Evolutionary conservation across 1,140 invertebrate species (phyloP), one percentile per base, ranked within the genome.

Genomic region (Euura lappo): DNA sequence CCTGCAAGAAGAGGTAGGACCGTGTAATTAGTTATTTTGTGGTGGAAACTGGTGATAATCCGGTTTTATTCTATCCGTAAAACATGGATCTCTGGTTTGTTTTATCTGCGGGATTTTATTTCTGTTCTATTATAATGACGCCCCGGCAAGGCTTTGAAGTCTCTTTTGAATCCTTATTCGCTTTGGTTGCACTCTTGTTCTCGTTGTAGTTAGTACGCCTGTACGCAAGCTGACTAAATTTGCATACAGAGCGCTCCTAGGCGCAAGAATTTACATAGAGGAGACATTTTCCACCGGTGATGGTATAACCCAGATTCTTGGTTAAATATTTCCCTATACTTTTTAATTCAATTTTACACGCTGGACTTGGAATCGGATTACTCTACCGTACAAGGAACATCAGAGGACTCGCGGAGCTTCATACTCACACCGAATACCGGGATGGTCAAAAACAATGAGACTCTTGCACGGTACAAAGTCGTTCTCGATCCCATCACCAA

Each of bases 1-100:
- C 78, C 85, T 85, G 74, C 13, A 82, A 80, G 68, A 28, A 3
- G 80, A 81, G 7, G 79, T 72, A 45, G 5, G 81, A 83, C 28
- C 28, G 28, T 28, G 28, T 28, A 28, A 64, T 85, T 83, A 71
- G 85, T 82, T 6, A 82, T 86, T 68, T 86, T 71, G 68, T 66
- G 65, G 28, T 10, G 45, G 8, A 44, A 65, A n/a, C 11, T 6
- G 67, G 60, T 10, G 60, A 10, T 64, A 13, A 64, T 10, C 60
- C 8, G 60, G 60, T 10, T 64, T 64, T 13, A 64, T 64, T 10
- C 60, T 64, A 10, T 64, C 43, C 45, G 45, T 44, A 47, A 65
- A 46, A 69, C 8, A 64, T 64, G 60, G 8, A 64, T 64, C 13
- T 2, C 8, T 64, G 8, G 8, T 64, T 64, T 64, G 8, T 64